A percentile compares a stretch with the other conserved stretches of the same genome.
These are phyloP conservation scores for Pleuronectes platessa DNA, from an alignment of 2,113 vertebrate species.

Conservation along the genomic window DNA sequence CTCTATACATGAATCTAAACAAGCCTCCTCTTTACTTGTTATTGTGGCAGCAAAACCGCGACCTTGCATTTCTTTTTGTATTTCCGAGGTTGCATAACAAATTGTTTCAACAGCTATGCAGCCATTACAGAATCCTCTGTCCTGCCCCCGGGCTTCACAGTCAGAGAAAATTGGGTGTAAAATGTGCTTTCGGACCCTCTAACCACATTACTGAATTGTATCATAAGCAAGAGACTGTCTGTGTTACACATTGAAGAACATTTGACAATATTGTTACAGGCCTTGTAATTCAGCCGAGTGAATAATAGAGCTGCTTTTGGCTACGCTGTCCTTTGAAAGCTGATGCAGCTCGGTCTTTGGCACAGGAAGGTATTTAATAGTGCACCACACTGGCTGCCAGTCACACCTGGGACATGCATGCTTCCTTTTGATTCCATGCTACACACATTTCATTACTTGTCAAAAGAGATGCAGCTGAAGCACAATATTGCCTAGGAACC, in stretches of 20 bases:
- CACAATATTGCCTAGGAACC: not conserved
- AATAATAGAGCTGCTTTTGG: conserved; percentile 52
- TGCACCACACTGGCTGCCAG: conserved; percentile 29
- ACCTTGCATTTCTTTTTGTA: conserved; percentile 33
- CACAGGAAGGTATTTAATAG: conserved; percentile 35
- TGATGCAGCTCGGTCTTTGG: conserved; percentile 42
- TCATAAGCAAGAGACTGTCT: conserved; percentile 37
- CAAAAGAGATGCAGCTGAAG: conserved; percentile 15
- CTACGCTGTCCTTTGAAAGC: conserved; percentile 33
- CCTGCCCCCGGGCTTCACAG: conserved; percentile 37
- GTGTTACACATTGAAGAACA: conserved; percentile 44
- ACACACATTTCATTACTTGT: conserved; percentile 11
- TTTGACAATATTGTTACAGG: conserved; percentile 55
- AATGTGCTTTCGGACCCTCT: conserved; percentile 58
- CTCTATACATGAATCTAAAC: conserved; percentile 3
- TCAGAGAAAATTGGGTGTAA: conserved; percentile 59
- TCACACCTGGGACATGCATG: conserved; percentile 32
- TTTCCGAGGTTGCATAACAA: conserved; percentile 50
- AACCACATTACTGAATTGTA: conserved; percentile 48
- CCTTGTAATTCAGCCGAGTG: conserved; percentile 48
- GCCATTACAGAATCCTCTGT: conserved; percentile 53
- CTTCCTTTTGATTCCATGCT: conserved; percentile 30
- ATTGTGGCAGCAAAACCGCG: conserved; percentile 9
- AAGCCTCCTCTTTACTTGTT: conserved; percentile 5
- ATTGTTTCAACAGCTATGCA: conserved; percentile 54